Conservation (phyloP, 2,888 invertebrate species). For the Lochmaea crataegi region DNA sequence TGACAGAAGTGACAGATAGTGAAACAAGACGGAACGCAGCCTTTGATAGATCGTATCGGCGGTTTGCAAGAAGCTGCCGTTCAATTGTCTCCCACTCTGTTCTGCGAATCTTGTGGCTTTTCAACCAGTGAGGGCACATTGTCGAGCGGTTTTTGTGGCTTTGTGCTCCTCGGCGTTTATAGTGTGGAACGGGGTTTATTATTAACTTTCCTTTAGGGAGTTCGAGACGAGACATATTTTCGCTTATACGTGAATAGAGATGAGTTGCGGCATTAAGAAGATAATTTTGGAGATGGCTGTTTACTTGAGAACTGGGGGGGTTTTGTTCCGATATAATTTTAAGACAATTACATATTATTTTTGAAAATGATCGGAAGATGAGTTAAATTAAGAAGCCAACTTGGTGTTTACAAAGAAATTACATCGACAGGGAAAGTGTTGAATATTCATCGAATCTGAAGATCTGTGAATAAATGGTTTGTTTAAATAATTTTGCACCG, state of each 20-base stretch:
- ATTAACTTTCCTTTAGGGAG: constrained; percentile 7
- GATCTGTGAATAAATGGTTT: too few relatives aligned
- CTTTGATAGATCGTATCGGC: constrained; percentile 31
- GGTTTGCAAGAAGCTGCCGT: constrained; percentile 14
- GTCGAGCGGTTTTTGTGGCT: constrained; percentile 18
- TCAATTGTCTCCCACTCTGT: constrained; percentile 24
- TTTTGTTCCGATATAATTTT: background rate
- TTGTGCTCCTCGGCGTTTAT: constrained; percentile 10
- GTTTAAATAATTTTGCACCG: too few relatives aligned
- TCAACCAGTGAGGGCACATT: constrained; percentile 20
- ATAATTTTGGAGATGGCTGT: background rate
- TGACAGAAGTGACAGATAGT: constrained; percentile 27
- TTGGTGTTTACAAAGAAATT: too few relatives aligned
- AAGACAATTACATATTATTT: background rate
- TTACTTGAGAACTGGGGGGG: background rate
- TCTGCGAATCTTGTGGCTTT: constrained; percentile 20
- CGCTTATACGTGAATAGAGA: constrained; percentile 2
- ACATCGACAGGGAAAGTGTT: too few relatives aligned
- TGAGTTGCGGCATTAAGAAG: background rate
- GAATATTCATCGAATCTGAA: too few relatives aligned
- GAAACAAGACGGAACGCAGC: constrained; percentile 12
- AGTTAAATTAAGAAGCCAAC: too few relatives aligned
- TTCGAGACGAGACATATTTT: background rate
- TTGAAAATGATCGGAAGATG: background rate
- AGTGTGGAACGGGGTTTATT: constrained; percentile 20